Conservation (phyloP, 2,888 invertebrate genomes). For the Gisinianus flammeolus region DNA sequence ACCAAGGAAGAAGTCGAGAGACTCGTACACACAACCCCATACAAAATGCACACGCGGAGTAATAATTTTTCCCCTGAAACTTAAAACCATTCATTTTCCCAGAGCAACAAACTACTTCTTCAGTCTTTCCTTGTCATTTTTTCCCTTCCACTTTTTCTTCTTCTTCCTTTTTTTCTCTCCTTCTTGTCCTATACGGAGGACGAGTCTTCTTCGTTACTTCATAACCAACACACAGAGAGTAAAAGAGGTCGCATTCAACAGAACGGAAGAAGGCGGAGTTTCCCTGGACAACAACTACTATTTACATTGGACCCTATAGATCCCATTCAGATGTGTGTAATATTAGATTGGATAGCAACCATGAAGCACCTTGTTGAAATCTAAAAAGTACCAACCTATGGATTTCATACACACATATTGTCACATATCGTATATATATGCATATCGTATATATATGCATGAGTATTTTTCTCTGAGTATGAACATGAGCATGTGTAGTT, state of each 20-base stretch:
- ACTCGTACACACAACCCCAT: neutral
- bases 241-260: constrained; percentile 26
- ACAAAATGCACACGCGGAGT: constrained; percentile 27
- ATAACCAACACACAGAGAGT: neutral
- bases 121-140: neutral
- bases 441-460: too few relatives aligned
- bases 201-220: neutral
- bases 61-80: constrained; percentile 46
- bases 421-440: too few relatives aligned
- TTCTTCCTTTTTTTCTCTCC: neutral
- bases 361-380: neutral
- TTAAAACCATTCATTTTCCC: constrained; percentile 44
- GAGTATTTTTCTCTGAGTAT: too few relatives aligned
- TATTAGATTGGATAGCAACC: neutral
- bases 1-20: constrained; percentile 22
- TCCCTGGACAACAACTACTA: neutral
- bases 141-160: neutral
- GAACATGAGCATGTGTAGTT: too few relatives aligned
- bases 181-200: neutral
- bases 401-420: too few relatives aligned
- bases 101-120: constrained; percentile 17
- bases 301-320: neutral
- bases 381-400: constrained; percentile 3
- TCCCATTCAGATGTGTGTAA: neutral
- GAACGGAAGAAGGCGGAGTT: constrained; percentile 43